Conservation (phyloP, 1,140 invertebrate species). For the Drosophila equinoxialis region DNA sequence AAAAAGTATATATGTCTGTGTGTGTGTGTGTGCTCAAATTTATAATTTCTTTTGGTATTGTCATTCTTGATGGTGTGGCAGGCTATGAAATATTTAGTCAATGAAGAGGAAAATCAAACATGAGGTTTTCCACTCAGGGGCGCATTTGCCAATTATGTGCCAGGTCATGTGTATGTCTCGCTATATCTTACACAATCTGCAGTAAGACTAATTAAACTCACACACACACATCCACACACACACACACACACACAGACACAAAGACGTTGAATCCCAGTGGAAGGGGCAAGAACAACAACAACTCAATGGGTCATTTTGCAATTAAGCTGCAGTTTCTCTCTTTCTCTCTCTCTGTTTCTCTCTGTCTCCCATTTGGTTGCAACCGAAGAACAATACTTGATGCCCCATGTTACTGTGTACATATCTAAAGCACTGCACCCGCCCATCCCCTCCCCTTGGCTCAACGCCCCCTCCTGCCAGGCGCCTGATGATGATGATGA, state of each 20-base stretch:
- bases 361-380: neutral
- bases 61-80: conserved; percentile 30
- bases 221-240: conserved; percentile 19
- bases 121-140: conserved; percentile 30
- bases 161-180: conserved; percentile 58
- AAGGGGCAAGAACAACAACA: conserved; percentile 13
- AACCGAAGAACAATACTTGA: no score
- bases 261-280: neutral
- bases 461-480: neutral
- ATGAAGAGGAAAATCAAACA: conserved; percentile 77
- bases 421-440: conserved; percentile 18
- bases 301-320: conserved; percentile 73
- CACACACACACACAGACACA: neutral
- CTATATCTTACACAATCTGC: conserved; percentile 59
- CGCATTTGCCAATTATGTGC: conserved; percentile 68
- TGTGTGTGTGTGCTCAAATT: conserved; percentile 30
- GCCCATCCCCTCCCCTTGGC: neutral
- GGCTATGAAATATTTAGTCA: conserved; percentile 62
- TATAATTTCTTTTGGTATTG: conserved; percentile 54
- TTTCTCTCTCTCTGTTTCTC: conserved; percentile 37
- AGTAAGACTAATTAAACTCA: conserved; percentile 69
- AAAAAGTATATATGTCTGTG: conserved; percentile 17
- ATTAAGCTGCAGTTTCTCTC: conserved; percentile 64
- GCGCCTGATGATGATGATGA: conserved; percentile 70
- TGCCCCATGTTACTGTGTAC: conserved; percentile 2